Percentiles rank a stretch among this genome's conserved stretches.
These are phyloP conservation scores for Haplochromis burtoni DNA, from an alignment of 2,113 vertebrate species.

Conservation along the genomic window DNA sequence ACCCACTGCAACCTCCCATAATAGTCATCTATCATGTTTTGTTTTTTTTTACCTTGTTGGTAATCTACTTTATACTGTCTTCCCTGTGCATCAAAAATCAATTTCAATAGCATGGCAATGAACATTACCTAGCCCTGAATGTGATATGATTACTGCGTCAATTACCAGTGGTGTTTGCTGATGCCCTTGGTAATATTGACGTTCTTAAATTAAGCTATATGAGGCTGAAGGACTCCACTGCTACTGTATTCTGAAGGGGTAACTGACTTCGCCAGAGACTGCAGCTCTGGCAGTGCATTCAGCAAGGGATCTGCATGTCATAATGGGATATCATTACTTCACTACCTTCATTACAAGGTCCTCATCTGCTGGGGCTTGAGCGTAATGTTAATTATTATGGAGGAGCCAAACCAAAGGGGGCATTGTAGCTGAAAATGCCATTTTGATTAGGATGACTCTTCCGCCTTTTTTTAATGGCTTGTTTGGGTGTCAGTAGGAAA, in stretches of 20 bases:
- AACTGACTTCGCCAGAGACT: background rate
- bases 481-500: slow-evolving; percentile 12
- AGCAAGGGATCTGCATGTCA: slow-evolving; percentile 64
- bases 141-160: slow-evolving; percentile 44
- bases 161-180: slow-evolving; percentile 44
- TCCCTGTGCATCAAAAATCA: slow-evolving; percentile 28
- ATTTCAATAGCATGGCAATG: slow-evolving; percentile 25
- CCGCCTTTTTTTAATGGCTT: background rate
- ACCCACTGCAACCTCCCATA: background rate
- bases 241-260: slow-evolving; percentile 31
- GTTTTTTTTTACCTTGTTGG: background rate
- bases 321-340: slow-evolving; percentile 74
- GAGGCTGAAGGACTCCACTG: slow-evolving; percentile 26
- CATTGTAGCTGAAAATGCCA: slow-evolving; percentile 33
- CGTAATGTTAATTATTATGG: slow-evolving; percentile 63
- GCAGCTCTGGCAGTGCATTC: slow-evolving; percentile 33
- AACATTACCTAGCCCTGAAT: slow-evolving; percentile 43
- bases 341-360: slow-evolving; percentile 67
- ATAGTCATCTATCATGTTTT: background rate
- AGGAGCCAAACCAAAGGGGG: slow-evolving; percentile 20
- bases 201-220: slow-evolving; percentile 43
- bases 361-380: slow-evolving; percentile 59
- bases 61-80: slow-evolving; percentile 8
- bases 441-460: slow-evolving; percentile 51
- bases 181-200: slow-evolving; percentile 51